Evolutionary conservation across 2,888 invertebrate genomes (phyloP).

Genomic region (Strigamia maritima): DNA sequence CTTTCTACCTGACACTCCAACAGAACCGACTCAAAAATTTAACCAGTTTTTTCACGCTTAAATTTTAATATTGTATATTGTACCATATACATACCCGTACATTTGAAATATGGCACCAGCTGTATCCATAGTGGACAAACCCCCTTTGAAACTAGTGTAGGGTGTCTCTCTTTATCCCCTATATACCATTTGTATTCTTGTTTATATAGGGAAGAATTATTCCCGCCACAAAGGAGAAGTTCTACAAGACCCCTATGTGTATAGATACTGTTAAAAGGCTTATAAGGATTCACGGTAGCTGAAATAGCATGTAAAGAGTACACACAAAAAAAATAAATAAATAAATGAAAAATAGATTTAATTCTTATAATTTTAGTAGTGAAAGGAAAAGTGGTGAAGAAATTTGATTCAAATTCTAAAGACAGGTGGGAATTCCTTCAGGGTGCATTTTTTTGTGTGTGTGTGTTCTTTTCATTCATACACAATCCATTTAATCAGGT

Average conservation of each 20-base stretch:
- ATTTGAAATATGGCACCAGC: constrained; percentile 4
- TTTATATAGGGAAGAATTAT: constrained; percentile 29
- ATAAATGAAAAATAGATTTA: too few species aligned
- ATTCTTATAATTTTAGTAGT: neutral
- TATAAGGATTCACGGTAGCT: neutral
- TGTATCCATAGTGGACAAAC: constrained; percentile 32
- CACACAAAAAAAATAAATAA: too few species aligned
- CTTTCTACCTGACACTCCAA: too few species aligned
- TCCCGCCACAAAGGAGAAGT: neutral
- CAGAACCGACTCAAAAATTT: neutral
- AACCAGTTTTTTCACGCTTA: neutral
- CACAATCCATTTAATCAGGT: constrained; percentile 26
- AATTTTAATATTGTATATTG: neutral
- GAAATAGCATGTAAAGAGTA: neutral
- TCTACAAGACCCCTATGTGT: neutral
- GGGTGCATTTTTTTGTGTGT: neutral
- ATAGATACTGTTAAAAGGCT: constrained; percentile 3
- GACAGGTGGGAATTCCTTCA: constrained; percentile 25
- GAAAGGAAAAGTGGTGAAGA: constrained; percentile 7
- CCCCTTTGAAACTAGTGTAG: constrained; percentile 30
- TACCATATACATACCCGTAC: too few species aligned
- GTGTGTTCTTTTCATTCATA: constrained; percentile 13
- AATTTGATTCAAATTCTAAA: constrained; percentile 4
- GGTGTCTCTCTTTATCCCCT: constrained; percentile 22
- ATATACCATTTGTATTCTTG: constrained; percentile 17